Percentiles rank a stretch among this genome's conserved stretches.
Conservation (phyloP, 2,888 invertebrate genomes). For the Ischnus inquisitorius region DNA sequence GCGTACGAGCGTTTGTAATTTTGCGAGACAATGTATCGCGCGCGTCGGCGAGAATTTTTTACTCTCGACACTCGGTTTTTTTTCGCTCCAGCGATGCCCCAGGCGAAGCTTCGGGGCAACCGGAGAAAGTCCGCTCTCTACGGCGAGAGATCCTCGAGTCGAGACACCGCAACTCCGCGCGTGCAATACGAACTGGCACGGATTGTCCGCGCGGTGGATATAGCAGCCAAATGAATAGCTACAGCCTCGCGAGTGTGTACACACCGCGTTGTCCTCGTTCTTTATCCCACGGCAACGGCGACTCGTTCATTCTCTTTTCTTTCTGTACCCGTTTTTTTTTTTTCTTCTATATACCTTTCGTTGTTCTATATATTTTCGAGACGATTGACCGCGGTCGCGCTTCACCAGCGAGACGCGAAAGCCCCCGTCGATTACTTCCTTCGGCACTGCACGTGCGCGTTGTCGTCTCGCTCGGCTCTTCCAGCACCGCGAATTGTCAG, state of each 20-base stretch:
- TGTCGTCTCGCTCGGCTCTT: too few relatives aligned
- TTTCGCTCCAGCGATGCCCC: not conserved
- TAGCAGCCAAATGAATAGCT: not conserved
- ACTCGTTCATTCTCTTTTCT: not conserved
- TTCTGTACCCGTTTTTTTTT: too few relatives aligned
- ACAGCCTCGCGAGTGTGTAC: not conserved
- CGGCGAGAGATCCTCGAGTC: not conserved
- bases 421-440: not conserved
- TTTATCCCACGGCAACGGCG: not conserved
- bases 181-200: not conserved
- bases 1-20: not conserved
- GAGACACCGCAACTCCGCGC: not conserved
- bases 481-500: too few relatives aligned
- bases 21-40: not conserved
- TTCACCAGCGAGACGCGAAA: constrained; percentile 12
- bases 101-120: not conserved
- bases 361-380: not conserved
- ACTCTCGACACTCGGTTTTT: not conserved
- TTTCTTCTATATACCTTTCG: not conserved
- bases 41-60: not conserved
- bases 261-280: not conserved
- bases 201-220: not conserved
- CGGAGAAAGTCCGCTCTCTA: constrained; percentile 17
- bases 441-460: too few relatives aligned
- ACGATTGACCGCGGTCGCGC: not conserved